Evolutionary conservation across 2,113 vertebrate genomes (phyloP), one percentile per base, ranked within the genome.

Genomic region (Percina caprodes): DNA sequence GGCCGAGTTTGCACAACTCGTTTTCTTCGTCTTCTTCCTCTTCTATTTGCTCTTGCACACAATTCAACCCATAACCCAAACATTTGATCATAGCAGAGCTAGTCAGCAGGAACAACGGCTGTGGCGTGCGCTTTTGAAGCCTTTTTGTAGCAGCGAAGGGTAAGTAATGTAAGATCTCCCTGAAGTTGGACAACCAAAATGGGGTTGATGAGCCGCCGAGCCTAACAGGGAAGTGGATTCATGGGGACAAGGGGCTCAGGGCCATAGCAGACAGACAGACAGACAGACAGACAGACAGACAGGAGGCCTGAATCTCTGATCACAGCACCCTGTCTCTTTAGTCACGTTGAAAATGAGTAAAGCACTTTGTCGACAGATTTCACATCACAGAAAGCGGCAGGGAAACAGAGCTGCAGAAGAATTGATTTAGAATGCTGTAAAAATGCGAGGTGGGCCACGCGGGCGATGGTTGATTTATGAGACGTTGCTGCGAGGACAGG

Each of bases 101-200:
- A 79, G 67, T 82, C 77, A 79, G 73, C 75, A 70, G 69, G 72
- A 83, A 80, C 54, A 52, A 33, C 7, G 33, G 55, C 73, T 46
- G 58, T 70, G 61, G 21, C n/a, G 2, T 26, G n/a, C 4, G 3
- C 79, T 71, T 83, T 78, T 82, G 75, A 86, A 86, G 86, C 39
- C 76, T 70, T 68, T 42, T 80, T 76, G 58, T 63, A 48, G 61
- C 51, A 59, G 73, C 10, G n/a, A 66, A 77, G 56, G 69, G 49
- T 35, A 30, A 59, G 77, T 82, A 90, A 56, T 11, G 33, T 69
- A 73, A 82, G 42, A 82, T 88, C 74, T 89, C 42, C 63, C 74
- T 52, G 39, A 80, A 89, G 83, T 90, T 65, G 81, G 73, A 87
- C 72, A 85, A 84, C 88, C 86, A 84, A 88, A 89, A 39, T 30